Conservation (phyloP, 2,888 invertebrate species). For the Caenorhabditis zanzibari region DNA sequence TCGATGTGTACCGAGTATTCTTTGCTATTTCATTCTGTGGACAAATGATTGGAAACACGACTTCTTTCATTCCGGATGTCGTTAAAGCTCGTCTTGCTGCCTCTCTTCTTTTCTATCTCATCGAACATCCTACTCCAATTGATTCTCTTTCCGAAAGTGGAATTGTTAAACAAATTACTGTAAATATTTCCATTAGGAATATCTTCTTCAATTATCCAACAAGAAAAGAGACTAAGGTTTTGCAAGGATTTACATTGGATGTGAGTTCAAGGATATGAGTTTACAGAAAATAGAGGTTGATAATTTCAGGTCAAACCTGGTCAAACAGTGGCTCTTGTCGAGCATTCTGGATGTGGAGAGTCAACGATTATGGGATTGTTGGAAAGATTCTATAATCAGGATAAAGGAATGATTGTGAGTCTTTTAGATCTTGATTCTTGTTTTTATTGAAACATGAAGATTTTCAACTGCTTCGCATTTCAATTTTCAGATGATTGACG, state of each 20-base stretch:
- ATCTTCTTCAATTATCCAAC: constrained; percentile 84
- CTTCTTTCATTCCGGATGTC: constrained; percentile 85
- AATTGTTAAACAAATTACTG: constrained; percentile 73
- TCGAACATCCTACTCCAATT: constrained; percentile 84
- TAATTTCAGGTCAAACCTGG: constrained; percentile 76
- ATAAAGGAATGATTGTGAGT: constrained; percentile 87
- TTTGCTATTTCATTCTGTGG: constrained; percentile 86
- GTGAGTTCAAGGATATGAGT: constrained; percentile 44
- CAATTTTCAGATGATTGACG: constrained; percentile 85
- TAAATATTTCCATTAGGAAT: constrained; percentile 83
- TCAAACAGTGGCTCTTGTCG: constrained; percentile 77
- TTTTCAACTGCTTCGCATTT: background rate
- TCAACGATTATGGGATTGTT: constrained; percentile 85
- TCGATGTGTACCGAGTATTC: constrained; percentile 85
- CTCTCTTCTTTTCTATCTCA: constrained; percentile 84
- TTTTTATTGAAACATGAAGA: background rate
- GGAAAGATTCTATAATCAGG: constrained; percentile 91
- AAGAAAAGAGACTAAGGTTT: constrained; percentile 83
- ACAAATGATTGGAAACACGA: constrained; percentile 84
- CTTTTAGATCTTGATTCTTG: background rate
- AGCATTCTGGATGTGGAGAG: constrained; percentile 83
- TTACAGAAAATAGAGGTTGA: too few species aligned
- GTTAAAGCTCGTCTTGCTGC: constrained; percentile 85
- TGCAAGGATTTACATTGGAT: constrained; percentile 83
- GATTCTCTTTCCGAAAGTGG: constrained; percentile 82